phyloP scores from a whole-genome alignment of 1,140 invertebrate genomes.

The Drosophila lini region DNA sequence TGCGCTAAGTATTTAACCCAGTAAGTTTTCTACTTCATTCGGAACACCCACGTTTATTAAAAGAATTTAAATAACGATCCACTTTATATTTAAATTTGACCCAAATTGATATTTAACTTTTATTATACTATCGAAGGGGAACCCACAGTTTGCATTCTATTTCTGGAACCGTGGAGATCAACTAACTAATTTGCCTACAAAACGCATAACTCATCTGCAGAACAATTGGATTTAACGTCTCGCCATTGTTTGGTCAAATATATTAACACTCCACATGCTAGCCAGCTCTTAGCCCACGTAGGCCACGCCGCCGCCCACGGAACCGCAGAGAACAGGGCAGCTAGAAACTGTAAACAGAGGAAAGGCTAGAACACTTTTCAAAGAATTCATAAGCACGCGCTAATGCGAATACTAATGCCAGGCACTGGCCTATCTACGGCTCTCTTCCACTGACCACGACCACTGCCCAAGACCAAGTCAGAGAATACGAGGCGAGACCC shows the following conservation, averaged over 20 bases:
- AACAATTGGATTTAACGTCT: constrained; percentile 23
- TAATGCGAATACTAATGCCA: constrained; percentile 68
- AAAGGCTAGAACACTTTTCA: constrained; percentile 52
- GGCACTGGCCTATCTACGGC: constrained; percentile 3
- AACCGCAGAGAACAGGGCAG: constrained; percentile 8
- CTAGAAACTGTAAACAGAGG: constrained; percentile 34
- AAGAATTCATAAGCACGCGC: constrained; percentile 78
- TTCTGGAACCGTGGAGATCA: constrained; percentile 4
- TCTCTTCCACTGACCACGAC: constrained; percentile 12
- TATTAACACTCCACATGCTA: constrained; percentile 34
- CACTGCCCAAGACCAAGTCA: constrained; percentile 3
- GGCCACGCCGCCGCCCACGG: constrained; percentile 37
- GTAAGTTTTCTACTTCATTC: neutral
- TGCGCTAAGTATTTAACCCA: neutral
- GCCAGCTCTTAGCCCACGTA: constrained; percentile 34
- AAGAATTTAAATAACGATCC: neutral
- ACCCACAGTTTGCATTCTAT: neutral
- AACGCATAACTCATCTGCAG: constrained; percentile 24
- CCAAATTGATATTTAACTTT: neutral
- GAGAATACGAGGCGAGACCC: neutral
- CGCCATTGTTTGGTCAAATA: constrained; percentile 17
- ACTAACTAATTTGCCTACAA: constrained; percentile 30
- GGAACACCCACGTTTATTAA: neutral
- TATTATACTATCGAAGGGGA: constrained; percentile 1
- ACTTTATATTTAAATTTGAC: neutral